Percentiles rank a stretch among this genome's conserved stretches.
These are phyloP conservation scores for Crossaster papposus DNA, from an alignment of 53 echinoderm and acorn worm genomes.

Conservation along the genomic window DNA sequence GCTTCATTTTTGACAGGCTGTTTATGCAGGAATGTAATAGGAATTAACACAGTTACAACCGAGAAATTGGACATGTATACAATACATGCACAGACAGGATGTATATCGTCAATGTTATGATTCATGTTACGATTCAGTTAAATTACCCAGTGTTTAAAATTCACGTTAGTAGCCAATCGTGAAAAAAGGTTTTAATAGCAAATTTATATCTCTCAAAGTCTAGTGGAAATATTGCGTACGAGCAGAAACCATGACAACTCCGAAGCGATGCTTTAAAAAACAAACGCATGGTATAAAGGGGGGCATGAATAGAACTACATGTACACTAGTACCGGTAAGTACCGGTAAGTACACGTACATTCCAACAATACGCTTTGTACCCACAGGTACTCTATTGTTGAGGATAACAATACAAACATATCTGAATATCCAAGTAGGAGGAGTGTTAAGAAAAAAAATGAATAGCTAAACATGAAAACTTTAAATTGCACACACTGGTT, in stretches of 20 bases:
- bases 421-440: background rate
- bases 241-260: slow-evolving; percentile 14
- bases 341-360: background rate
- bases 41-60: too few species aligned
- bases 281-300: background rate
- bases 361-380: too few species aligned
- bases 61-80: too few species aligned
- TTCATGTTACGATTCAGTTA: too few species aligned
- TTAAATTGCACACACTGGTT: background rate
- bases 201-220: background rate
- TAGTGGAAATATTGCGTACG: background rate
- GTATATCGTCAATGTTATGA: too few species aligned
- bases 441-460: background rate
- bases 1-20: too few species aligned
- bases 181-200: background rate
- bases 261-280: background rate
- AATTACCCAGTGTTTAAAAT: too few species aligned
- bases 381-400: background rate
- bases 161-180: too few species aligned
- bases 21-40: too few species aligned
- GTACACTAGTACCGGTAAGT: background rate
- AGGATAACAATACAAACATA: background rate
- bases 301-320: background rate
- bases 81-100: too few species aligned
- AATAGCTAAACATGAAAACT: background rate